phyloP scores from a whole-genome alignment of 1,140 invertebrate genomes.

The Helicorthomorpha holstii region DNA sequence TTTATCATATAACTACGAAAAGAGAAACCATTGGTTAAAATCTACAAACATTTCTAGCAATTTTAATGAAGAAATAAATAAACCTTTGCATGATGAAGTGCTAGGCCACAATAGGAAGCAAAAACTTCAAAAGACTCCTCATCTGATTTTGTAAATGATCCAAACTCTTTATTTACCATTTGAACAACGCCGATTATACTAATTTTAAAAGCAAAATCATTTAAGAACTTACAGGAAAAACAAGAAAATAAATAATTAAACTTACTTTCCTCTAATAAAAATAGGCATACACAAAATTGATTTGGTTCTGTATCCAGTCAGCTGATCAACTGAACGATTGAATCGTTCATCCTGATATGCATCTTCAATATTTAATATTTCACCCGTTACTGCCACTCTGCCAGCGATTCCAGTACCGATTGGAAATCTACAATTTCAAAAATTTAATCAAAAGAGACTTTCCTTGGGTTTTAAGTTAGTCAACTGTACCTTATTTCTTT shows the following conservation, averaged over 20 bases:
- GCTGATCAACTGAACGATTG: constrained; percentile 54
- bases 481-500: constrained; percentile 18
- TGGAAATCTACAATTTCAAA: constrained; percentile 31
- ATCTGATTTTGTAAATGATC: constrained; percentile 51
- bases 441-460: neutral
- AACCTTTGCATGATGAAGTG: constrained; percentile 60
- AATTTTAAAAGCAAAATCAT: constrained; percentile 12
- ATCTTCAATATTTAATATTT: constrained; percentile 57
- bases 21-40: neutral
- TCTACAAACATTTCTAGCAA: neutral
- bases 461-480: neutral
- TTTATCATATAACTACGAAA: constrained; percentile 60
- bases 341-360: constrained; percentile 62
- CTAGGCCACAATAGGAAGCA: constrained; percentile 66
- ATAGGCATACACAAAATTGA: constrained; percentile 75
- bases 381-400: constrained; percentile 53
- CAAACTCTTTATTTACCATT: constrained; percentile 64
- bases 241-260: constrained; percentile 3
- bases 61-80: neutral
- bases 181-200: constrained; percentile 66
- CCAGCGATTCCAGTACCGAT: constrained; percentile 46
- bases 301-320: constrained; percentile 54
- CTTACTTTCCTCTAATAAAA: constrained; percentile 42
- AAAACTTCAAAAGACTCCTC: constrained; percentile 68
- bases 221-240: neutral